These are phyloP conservation scores for Caerostris extrusa DNA, from an alignment of 1,140 invertebrate species.

Conservation along the genomic window DNA sequence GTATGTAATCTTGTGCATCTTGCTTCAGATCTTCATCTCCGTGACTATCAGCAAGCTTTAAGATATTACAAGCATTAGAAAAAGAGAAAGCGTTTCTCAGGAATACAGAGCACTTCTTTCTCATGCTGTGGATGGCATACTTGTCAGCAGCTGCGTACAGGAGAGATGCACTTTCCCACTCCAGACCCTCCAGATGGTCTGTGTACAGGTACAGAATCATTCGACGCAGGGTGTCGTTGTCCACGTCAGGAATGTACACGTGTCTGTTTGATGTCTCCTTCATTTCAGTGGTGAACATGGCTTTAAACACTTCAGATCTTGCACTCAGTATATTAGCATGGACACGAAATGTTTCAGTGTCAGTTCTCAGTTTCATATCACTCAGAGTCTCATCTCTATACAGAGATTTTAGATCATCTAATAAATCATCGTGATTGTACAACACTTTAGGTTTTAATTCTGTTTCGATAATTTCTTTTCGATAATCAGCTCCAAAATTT, in stretches of 20 bases:
- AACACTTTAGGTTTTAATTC: background rate
- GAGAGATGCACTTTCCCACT: background rate
- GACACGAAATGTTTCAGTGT: background rate
- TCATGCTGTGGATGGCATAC: background rate
- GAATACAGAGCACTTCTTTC: background rate
- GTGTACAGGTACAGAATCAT: background rate
- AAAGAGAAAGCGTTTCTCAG: background rate
- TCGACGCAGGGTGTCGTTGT: background rate
- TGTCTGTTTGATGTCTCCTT: background rate
- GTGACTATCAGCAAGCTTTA: background rate
- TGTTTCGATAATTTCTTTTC: background rate
- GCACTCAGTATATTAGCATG: background rate
- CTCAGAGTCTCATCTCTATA: background rate
- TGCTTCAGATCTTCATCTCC: background rate
- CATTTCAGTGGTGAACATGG: background rate
- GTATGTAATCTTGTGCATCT: background rate
- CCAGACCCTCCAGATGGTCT: background rate
- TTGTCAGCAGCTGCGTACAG: background rate
- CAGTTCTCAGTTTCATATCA: background rate
- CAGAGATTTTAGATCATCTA: background rate
- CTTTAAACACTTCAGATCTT: background rate
- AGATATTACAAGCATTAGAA: background rate
- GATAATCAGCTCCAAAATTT: background rate
- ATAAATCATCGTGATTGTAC: background rate
- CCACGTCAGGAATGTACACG: background rate